These are phyloP conservation scores for Plecotus auritus DNA, from an alignment of 2,113 vertebrate genomes.

Conservation along the genomic window DNA sequence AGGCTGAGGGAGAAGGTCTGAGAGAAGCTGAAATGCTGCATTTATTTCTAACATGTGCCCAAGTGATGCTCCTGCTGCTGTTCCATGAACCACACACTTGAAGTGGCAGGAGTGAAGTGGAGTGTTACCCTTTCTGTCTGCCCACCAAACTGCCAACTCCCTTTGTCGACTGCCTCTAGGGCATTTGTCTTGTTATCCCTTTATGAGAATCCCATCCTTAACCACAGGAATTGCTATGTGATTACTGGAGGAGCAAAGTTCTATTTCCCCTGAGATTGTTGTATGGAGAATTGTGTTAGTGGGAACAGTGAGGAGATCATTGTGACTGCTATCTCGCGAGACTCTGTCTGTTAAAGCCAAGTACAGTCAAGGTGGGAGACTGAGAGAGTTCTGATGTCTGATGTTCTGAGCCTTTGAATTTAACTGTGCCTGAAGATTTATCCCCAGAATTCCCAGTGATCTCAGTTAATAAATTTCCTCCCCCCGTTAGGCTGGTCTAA, in stretches of 20 bases:
- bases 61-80: not conserved
- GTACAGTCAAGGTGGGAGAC: not conserved
- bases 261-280: not conserved
- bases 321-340: rapidly evolving
- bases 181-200: not conserved
- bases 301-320: not conserved
- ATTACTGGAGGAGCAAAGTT: not conserved
- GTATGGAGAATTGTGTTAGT: not conserved
- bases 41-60: not conserved
- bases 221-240: not conserved
- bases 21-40: not conserved
- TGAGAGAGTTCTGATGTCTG: not conserved
- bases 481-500: not conserved
- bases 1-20: not conserved
- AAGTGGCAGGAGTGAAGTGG: not conserved
- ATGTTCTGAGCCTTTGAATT: not conserved
- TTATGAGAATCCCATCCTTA: not conserved
- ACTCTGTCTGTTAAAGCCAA: not conserved
- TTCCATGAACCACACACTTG: not conserved
- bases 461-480: not conserved
- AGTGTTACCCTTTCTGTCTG: not conserved
- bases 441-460: not conserved
- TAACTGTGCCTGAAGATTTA: not conserved
- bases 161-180: not conserved
- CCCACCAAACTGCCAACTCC: not conserved